These are phyloP conservation scores for Dryobotodes eremita DNA, from an alignment of 2,888 invertebrate species.

Conservation along the genomic window DNA sequence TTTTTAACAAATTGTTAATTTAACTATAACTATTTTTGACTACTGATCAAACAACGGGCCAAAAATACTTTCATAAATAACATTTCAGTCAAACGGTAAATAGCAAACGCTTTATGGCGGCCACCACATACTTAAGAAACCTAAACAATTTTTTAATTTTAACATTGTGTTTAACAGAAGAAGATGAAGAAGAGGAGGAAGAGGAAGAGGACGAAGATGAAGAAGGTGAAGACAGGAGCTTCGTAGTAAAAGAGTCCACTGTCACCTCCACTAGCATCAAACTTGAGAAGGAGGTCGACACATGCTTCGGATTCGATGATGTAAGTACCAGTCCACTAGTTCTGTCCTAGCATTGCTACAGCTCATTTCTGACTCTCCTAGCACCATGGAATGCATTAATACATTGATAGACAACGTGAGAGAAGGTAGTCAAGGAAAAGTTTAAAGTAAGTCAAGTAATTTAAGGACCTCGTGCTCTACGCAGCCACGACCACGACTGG, in stretches of 20 bases:
- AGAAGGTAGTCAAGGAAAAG: not conserved
- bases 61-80: no score
- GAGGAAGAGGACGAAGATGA: conserved; percentile 76
- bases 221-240: conserved; percentile 61
- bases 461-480: not conserved
- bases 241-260: conserved; percentile 69
- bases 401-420: not conserved
- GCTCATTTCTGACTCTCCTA: not conserved
- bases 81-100: no score
- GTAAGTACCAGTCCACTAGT: conserved; percentile 85
- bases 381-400: not conserved
- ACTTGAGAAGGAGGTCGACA: conserved; percentile 93
- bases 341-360: not conserved
- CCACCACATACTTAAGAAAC: not conserved
- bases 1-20: no score
- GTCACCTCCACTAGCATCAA: conserved; percentile 76
- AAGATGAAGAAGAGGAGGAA: conserved; percentile 60
- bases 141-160: not conserved
- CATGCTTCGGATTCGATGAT: conserved; percentile 96
- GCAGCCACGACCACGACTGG: no score
- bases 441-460: not conserved
- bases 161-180: not conserved
- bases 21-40: no score
- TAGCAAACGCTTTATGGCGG: not conserved
- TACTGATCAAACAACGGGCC: no score